These are phyloP conservation scores for Penaeus japonicus DNA, from an alignment of 1,140 invertebrate species.

Conservation along the genomic window DNA sequence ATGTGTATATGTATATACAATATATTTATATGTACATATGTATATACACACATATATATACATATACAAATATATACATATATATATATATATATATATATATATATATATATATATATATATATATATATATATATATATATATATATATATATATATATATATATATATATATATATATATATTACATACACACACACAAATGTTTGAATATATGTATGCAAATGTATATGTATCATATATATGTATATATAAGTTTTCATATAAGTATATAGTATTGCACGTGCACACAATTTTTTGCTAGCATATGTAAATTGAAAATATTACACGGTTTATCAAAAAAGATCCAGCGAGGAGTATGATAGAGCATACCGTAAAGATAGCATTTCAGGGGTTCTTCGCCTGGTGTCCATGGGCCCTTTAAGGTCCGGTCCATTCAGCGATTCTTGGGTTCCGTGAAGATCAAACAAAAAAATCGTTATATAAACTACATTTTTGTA, in stretches of 20 bases:
- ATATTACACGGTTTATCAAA: too few species aligned
- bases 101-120: neutral
- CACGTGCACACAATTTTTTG: too few species aligned
- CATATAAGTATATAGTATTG: neutral
- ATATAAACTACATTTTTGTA: too few species aligned
- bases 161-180: conserved; percentile 13
- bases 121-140: neutral
- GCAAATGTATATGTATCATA: neutral
- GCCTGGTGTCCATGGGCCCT: too few species aligned
- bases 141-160: conserved; percentile 7
- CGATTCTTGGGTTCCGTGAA: too few species aligned
- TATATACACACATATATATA: neutral
- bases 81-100: neutral
- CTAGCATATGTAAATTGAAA: too few species aligned
- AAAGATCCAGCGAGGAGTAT: too few species aligned
- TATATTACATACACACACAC: neutral
- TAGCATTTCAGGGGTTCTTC: too few species aligned
- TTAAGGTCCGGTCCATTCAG: too few species aligned
- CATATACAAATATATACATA: neutral
- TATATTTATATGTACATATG: neutral
- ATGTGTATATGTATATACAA: neutral
- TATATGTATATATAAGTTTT: neutral
- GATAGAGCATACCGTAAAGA: too few species aligned
- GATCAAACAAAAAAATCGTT: too few species aligned
- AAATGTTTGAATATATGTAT: neutral